Conservation (phyloP, 2,113 vertebrate genomes). For the Sterna hirundo region DNA sequence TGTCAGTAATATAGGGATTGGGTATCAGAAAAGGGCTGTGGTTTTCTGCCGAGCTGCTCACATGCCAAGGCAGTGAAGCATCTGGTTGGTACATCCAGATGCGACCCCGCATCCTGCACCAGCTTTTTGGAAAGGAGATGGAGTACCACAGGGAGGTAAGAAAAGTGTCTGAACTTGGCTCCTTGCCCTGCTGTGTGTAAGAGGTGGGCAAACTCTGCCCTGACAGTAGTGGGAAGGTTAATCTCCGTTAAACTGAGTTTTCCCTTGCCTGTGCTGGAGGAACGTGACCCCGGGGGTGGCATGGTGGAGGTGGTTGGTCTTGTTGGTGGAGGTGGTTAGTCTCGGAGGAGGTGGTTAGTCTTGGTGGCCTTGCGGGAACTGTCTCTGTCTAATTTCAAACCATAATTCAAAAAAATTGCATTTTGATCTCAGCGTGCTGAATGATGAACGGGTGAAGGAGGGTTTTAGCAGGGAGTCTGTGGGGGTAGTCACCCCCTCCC, state of each 20-base stretch:
- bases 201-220: background rate
- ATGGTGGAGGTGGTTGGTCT: background rate
- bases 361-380: fast-evolving
- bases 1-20: background rate
- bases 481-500: background rate
- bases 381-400: background rate
- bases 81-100: background rate
- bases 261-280: background rate
- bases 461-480: background rate
- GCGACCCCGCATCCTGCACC: background rate
- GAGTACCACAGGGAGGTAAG: background rate
- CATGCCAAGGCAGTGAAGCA: background rate
- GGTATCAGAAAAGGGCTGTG: background rate
- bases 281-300: fast-evolving
- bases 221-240: background rate
- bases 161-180: background rate
- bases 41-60: background rate
- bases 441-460: background rate
- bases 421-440: background rate
- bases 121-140: background rate
- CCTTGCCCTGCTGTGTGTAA: background rate
- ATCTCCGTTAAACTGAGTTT: background rate
- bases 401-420: background rate
- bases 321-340: background rate
- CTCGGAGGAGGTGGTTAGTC: background rate